These are phyloP conservation scores for Hipparchia semele DNA, from an alignment of 2,888 invertebrate species.

Conservation along the genomic window DNA sequence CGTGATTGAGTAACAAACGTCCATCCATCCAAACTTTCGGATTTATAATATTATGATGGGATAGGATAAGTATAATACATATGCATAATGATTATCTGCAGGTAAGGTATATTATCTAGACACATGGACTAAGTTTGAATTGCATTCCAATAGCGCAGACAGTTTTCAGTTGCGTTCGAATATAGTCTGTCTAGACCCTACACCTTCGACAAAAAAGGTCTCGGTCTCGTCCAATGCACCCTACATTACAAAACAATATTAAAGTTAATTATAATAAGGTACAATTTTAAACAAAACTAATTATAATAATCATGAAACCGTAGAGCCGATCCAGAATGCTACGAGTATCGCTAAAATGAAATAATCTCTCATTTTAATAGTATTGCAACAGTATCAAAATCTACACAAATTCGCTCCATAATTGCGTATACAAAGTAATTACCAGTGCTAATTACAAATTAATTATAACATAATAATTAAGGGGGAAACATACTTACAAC, in stretches of 20 bases:
- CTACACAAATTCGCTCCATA: slow-evolving; percentile 30
- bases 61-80: too few relatives aligned
- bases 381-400: slow-evolving; percentile 33
- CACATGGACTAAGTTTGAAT: not conserved
- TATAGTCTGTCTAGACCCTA: too few relatives aligned
- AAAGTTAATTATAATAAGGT: slow-evolving; percentile 5
- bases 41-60: too few relatives aligned
- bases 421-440: slow-evolving; percentile 26
- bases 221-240: not conserved
- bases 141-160: too few relatives aligned
- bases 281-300: slow-evolving; percentile 20
- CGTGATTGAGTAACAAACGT: too few relatives aligned
- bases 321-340: slow-evolving; percentile 33
- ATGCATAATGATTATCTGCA: too few relatives aligned
- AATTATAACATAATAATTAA: not conserved
- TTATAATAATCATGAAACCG: slow-evolving; percentile 24
- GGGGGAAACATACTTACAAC: not conserved
- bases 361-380: slow-evolving; percentile 31
- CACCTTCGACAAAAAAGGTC: not conserved
- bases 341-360: slow-evolving; percentile 32
- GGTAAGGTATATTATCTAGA: too few relatives aligned
- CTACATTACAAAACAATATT: slow-evolving; percentile 15
- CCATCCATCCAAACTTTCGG: too few relatives aligned
- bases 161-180: too few relatives aligned
- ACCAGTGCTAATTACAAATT: slow-evolving; percentile 25